Conservation (phyloP, 2,113 vertebrate genomes). For the Apteryx owenii region DNA sequence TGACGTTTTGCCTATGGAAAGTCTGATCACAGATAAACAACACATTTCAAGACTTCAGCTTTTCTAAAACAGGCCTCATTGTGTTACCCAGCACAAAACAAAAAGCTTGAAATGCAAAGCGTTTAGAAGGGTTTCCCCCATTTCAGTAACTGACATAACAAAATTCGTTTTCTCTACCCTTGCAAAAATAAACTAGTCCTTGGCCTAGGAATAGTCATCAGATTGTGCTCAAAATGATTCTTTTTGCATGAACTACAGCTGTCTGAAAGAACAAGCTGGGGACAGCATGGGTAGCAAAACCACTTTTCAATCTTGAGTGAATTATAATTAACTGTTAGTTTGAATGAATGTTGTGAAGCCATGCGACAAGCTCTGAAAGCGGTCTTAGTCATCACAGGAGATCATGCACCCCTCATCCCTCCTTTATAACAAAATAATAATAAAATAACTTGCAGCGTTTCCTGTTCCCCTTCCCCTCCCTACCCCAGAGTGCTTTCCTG, state of each 20-base stretch:
- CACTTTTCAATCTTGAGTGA: not conserved
- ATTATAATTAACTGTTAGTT: not conserved
- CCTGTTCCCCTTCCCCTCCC: conserved; percentile 2
- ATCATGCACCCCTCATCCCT: not conserved
- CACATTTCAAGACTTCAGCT: not conserved
- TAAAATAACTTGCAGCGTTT: conserved; percentile 8
- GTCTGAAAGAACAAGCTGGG: not conserved
- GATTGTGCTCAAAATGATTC: not conserved
- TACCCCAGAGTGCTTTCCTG: not conserved
- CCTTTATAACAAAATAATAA: conserved; percentile 20
- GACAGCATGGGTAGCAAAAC: not conserved
- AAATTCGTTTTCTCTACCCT: not conserved
- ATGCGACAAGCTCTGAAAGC: not conserved
- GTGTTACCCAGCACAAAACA: not conserved
- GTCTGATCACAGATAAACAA: not conserved
- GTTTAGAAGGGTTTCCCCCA: not conserved
- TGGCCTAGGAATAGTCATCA: not conserved
- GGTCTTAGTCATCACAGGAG: not conserved
- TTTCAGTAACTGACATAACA: not conserved
- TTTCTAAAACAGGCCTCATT: not conserved
- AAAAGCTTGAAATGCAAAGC: not conserved
- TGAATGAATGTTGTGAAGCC: not conserved
- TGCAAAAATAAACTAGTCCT: not conserved
- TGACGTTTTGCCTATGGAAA: not conserved
- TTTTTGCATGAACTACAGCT: not conserved